Percentiles rank a stretch among this genome's conserved stretches.
These are phyloP conservation scores for Heliornis fulica DNA, from an alignment of 2,113 vertebrate species.

Conservation along the genomic window DNA sequence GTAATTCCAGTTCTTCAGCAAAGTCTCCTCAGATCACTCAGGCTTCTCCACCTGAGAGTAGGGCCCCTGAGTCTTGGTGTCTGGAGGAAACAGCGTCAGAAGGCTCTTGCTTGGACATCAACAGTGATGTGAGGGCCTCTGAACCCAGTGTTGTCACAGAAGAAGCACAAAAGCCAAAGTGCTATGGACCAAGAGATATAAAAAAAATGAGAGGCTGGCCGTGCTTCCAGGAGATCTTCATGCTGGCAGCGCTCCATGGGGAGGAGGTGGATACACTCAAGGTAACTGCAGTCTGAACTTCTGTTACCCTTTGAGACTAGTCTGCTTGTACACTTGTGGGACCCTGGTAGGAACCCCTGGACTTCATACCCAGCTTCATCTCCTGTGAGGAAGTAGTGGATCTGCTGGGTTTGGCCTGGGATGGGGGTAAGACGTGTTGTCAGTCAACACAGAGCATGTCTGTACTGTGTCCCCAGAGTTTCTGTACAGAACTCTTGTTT, in stretches of 20 bases:
- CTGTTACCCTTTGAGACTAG: neutral
- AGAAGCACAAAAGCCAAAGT: neutral
- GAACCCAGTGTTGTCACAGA: neutral
- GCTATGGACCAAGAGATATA: neutral
- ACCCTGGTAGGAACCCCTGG: neutral
- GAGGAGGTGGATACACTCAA: slow-evolving; percentile 89
- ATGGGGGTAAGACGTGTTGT: too few species aligned
- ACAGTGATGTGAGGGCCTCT: rapidly evolving
- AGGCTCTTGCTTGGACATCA: neutral
- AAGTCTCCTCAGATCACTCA: neutral
- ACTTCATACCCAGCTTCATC: neutral
- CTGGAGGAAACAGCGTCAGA: neutral
- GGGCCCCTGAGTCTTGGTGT: neutral
- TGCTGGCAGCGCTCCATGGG: slow-evolving; percentile 84
- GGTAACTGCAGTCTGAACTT: slow-evolving; percentile 65
- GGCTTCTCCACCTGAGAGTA: neutral
- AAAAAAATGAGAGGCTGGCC: slow-evolving; percentile 82
- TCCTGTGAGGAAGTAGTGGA: neutral
- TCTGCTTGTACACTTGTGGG: neutral
- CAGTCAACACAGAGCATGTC: rapidly evolving
- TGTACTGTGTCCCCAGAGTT: neutral
- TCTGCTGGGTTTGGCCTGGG: neutral
- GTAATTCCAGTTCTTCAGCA: neutral
- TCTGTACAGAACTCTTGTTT: neutral
- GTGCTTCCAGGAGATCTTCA: slow-evolving; percentile 91